These are phyloP conservation scores for Carollia perspicillata DNA, from an alignment of 2,113 vertebrate species.

Conservation along the genomic window DNA sequence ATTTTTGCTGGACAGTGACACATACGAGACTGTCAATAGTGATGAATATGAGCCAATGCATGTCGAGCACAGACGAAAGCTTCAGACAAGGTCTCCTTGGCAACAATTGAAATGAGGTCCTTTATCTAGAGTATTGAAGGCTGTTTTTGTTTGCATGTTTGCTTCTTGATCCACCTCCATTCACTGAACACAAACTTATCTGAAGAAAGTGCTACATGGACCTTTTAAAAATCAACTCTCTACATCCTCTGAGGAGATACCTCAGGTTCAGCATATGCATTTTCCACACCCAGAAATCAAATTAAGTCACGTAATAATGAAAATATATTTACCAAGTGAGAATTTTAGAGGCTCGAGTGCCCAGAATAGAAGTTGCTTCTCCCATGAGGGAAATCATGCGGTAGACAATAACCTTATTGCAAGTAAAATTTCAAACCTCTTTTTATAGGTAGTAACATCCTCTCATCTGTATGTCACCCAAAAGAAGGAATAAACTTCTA, in stretches of 20 bases:
- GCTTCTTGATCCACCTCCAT: background rate
- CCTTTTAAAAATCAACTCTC: background rate
- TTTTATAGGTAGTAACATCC: background rate
- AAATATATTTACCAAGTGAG: background rate
- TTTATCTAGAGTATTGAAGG: conserved; percentile 32
- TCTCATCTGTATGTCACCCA: background rate
- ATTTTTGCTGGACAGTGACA: conserved; percentile 70
- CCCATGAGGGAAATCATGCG: background rate
- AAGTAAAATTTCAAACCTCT: background rate
- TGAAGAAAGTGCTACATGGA: background rate
- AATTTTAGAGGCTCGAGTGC: background rate
- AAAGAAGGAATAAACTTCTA: background rate
- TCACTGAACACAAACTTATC: background rate
- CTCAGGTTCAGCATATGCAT: background rate
- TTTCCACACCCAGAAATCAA: background rate
- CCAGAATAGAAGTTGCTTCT: background rate
- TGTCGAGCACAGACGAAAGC: background rate
- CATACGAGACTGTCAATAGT: conserved; percentile 59
- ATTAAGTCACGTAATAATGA: background rate
- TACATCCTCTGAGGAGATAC: background rate
- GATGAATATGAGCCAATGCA: conserved; percentile 62
- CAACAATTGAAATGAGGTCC: conserved; percentile 9
- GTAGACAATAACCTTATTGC: background rate
- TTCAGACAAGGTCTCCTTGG: conserved; percentile 58
- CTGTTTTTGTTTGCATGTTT: conserved; percentile 26